These are phyloP conservation scores for Myotis pilosus DNA, from an alignment of 2,797 vertebrate genomes.

Conservation along the genomic window DNA sequence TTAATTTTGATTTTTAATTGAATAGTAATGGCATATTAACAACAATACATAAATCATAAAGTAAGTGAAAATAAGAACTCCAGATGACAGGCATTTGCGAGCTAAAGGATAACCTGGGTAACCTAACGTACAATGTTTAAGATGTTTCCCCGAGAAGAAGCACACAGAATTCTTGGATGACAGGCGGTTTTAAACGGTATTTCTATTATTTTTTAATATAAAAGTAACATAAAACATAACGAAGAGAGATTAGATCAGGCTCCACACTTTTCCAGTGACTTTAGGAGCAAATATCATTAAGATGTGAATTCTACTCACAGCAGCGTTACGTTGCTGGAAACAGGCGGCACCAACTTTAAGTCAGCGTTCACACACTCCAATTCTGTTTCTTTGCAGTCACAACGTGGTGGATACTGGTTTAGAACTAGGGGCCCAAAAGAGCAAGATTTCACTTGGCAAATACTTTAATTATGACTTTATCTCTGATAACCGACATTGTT, in stretches of 20 bases:
- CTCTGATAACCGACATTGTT: neutral
- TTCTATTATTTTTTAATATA: neutral
- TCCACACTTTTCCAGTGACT: neutral
- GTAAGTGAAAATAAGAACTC: neutral
- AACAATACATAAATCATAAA: neutral
- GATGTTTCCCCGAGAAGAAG: neutral
- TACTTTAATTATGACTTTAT: neutral
- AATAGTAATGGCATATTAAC: neutral
- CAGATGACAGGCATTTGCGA: neutral
- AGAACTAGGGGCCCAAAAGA: conserved; percentile 78
- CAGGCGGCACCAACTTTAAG: conserved; percentile 81
- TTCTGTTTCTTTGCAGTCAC: conserved; percentile 84
- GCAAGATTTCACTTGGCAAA: conserved; percentile 35
- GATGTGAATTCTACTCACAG: conserved; percentile 81
- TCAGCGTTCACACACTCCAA: conserved; percentile 83
- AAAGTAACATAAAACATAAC: neutral
- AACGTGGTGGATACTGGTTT: conserved; percentile 83
- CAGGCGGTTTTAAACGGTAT: neutral
- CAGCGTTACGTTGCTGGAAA: conserved; percentile 85
- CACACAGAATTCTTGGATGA: neutral
- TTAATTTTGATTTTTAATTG: neutral
- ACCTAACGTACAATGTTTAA: neutral
- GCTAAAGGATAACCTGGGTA: neutral
- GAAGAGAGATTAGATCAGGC: neutral
- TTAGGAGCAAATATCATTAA: neutral